phyloP scores from a whole-genome alignment of 2,888 invertebrate genomes.

The Acrobasis suavella region DNA sequence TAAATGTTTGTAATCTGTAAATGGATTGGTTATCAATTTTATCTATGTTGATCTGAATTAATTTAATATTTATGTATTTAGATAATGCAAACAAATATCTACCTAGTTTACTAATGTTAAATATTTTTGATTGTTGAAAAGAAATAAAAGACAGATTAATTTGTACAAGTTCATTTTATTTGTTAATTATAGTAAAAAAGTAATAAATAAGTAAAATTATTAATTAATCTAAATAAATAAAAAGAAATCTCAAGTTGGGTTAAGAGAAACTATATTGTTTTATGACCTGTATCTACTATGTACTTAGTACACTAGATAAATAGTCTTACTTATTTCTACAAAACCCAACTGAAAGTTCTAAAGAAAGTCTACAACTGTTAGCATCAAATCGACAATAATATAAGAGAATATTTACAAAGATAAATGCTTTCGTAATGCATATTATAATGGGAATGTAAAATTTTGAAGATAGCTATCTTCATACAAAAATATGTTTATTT shows the following conservation, averaged over 20 bases:
- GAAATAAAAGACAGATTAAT: conserved; percentile 58
- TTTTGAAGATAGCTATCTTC: conserved; percentile 32
- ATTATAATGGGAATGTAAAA: conserved; percentile 30
- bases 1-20: neutral
- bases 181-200: conserved; percentile 60
- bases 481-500: conserved; percentile 34
- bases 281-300: conserved; percentile 24
- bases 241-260: conserved; percentile 82
- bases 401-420: conserved; percentile 65
- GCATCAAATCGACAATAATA: conserved; percentile 42
- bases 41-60: neutral
- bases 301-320: conserved; percentile 31
- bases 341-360: conserved; percentile 82
- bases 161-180: conserved; percentile 80
- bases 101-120: conserved; percentile 25
- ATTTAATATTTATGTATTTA: neutral
- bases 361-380: conserved; percentile 55
- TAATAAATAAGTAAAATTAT: conserved; percentile 71
- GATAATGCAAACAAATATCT: neutral
- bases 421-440: conserved; percentile 21
- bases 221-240: conserved; percentile 72
- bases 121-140: conserved; percentile 39
- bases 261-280: conserved; percentile 62
- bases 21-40: neutral
- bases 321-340: conserved; percentile 56